These are phyloP conservation scores for Odocoileus virginianus DNA, from an alignment of 2,113 vertebrate genomes.

Conservation along the genomic window DNA sequence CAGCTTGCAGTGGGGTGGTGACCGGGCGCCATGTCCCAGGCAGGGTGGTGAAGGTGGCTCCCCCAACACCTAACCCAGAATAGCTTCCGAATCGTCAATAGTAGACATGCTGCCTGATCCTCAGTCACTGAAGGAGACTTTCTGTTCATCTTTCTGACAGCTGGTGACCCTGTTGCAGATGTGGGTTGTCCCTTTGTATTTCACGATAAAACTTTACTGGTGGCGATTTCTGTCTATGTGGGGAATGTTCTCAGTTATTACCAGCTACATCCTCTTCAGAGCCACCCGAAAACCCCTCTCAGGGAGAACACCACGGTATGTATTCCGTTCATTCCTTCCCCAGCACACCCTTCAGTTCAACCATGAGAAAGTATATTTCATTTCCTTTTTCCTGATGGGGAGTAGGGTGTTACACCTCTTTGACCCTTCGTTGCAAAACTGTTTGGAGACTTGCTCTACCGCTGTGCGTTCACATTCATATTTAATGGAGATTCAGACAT, in stretches of 20 bases:
- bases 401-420: neutral
- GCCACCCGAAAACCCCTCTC: constrained; percentile 79
- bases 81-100: accelerated
- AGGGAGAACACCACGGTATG: constrained; percentile 73
- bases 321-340: neutral
- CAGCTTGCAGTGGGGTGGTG: too few relatives aligned
- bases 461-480: neutral
- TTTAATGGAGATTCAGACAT: neutral
- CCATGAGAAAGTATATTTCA: neutral
- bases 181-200: constrained; percentile 82
- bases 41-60: too few relatives aligned
- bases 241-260: constrained; percentile 80
- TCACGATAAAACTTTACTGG: constrained; percentile 82
- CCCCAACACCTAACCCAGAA: neutral
- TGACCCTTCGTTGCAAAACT: neutral
- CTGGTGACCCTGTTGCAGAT: constrained; percentile 83
- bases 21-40: neutral
- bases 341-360: neutral
- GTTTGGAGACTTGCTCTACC: neutral
- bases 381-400: neutral
- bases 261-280: constrained; percentile 83
- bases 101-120: neutral
- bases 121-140: neutral
- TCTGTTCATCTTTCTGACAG: constrained; percentile 66
- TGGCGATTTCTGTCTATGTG: constrained; percentile 82